A percentile compares a stretch with the other conserved stretches of the same genome.
phyloP scores from a whole-genome alignment of 1,140 invertebrate genomes.

The Spodoptera litura region DNA sequence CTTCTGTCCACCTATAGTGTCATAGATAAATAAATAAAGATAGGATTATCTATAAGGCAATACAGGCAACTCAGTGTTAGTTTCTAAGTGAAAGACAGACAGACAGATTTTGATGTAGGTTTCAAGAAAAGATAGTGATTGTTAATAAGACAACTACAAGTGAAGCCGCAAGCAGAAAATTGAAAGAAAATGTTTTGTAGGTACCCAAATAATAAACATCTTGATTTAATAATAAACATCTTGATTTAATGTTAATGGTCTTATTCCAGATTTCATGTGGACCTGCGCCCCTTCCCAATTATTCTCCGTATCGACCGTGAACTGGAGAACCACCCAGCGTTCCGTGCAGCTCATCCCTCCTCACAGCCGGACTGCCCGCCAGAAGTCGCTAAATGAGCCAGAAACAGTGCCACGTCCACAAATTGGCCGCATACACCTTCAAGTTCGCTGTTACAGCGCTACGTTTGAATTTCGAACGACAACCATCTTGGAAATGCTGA shows the following conservation, averaged over 20 bases:
- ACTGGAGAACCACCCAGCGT: slow-evolving; percentile 94
- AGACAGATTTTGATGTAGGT: too few species aligned
- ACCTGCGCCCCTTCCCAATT: slow-evolving; percentile 95
- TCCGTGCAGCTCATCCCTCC: slow-evolving; percentile 94
- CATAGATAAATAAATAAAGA: too few species aligned
- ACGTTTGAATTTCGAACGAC: slow-evolving; percentile 3
- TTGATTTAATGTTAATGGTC: background rate
- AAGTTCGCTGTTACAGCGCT: slow-evolving; percentile 11
- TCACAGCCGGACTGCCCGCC: slow-evolving; percentile 97
- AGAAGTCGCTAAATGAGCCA: slow-evolving; percentile 91
- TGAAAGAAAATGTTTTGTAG: too few species aligned
- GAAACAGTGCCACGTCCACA: slow-evolving; percentile 33
- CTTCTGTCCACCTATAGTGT: too few species aligned
- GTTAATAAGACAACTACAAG: too few species aligned
- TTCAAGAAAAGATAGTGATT: too few species aligned
- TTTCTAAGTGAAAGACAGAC: too few species aligned
- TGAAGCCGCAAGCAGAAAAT: too few species aligned
- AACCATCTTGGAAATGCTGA: background rate
- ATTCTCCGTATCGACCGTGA: slow-evolving; percentile 95
- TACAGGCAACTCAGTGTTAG: too few species aligned
- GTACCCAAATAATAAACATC: too few species aligned
- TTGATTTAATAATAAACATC: too few species aligned
- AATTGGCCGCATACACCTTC: slow-evolving; percentile 15
- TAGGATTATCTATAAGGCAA: too few species aligned
- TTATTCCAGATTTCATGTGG: slow-evolving; percentile 93